Conservation (phyloP, 2,888 invertebrate genomes). For the Drosophila nigricruria region DNA sequence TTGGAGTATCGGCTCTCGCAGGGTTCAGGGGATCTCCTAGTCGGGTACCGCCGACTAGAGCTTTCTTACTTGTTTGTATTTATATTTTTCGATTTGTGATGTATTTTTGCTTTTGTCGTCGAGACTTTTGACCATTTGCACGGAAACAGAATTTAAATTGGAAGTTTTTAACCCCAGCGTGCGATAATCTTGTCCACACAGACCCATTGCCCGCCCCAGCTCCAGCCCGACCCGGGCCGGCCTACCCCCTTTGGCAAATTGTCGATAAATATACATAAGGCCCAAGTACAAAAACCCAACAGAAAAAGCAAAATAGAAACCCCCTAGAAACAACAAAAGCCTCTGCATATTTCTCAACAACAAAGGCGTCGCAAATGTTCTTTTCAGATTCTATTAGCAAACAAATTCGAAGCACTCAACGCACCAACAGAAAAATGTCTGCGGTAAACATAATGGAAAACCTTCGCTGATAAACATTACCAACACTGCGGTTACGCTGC, state of each 20-base stretch:
- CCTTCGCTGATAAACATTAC: slow-evolving; percentile 18
- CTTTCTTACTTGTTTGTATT: no score
- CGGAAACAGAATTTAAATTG: slow-evolving; percentile 84
- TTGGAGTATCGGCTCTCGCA: no score
- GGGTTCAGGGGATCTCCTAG: no score
- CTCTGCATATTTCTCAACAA: slow-evolving; percentile 41
- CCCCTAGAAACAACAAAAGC: slow-evolving; percentile 45
- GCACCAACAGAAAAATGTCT: slow-evolving; percentile 33
- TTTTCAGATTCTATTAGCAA: slow-evolving; percentile 77
- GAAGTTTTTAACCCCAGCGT: slow-evolving; percentile 82
- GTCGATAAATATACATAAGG: slow-evolving; percentile 69
- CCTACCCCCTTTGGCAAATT: slow-evolving; percentile 52
- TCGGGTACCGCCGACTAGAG: no score
- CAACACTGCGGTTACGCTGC: slow-evolving; percentile 54
- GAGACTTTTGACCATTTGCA: slow-evolving; percentile 82
- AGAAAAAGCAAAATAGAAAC: slow-evolving; percentile 7
- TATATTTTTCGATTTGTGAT: slow-evolving; percentile 43
- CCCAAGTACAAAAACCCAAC: slow-evolving; percentile 42
- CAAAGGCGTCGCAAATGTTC: slow-evolving; percentile 68
- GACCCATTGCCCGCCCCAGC: slow-evolving; percentile 13
- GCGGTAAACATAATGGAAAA: slow-evolving; percentile 17
- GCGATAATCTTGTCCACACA: slow-evolving; percentile 74
- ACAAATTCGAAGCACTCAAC: slow-evolving; percentile 65
- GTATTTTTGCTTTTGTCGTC: slow-evolving; percentile 62
- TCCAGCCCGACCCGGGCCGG: slow-evolving; percentile 15